Percentiles rank a stretch among this genome's conserved stretches.
Conservation (phyloP, 2,797 vertebrate species). For the Myripristis murdjan region DNA sequence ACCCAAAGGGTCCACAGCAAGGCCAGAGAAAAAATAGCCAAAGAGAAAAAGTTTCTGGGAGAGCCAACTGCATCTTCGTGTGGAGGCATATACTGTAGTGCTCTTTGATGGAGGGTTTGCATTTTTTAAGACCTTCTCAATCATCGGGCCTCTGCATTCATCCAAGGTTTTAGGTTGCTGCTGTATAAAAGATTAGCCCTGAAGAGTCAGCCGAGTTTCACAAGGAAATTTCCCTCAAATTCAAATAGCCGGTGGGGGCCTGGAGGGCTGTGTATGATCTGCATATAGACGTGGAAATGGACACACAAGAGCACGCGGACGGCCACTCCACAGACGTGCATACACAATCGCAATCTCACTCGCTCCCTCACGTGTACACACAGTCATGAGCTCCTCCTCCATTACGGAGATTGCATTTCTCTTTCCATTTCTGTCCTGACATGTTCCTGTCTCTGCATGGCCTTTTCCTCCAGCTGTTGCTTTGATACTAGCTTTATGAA, state of each 20-base stretch:
- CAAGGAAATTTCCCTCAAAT: constrained; percentile 52
- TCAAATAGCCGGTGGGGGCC: constrained; percentile 37
- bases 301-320: constrained; percentile 10
- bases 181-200: constrained; percentile 78
- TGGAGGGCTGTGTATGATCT: constrained; percentile 33
- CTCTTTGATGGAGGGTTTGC: constrained; percentile 84
- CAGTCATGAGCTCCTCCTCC: constrained; percentile 43
- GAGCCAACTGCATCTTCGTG: constrained; percentile 55
- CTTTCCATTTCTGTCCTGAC: constrained; percentile 76
- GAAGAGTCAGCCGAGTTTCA: constrained; percentile 56
- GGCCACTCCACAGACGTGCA: no score
- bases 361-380: constrained; percentile 12
- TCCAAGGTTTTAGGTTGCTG: constrained; percentile 69
- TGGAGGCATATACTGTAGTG: constrained; percentile 60
- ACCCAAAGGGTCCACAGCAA: constrained; percentile 45
- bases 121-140: constrained; percentile 82
- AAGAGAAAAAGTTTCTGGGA: constrained; percentile 8
- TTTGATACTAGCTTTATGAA: constrained; percentile 85
- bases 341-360: not conserved
- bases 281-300: constrained; percentile 17
- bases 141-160: constrained; percentile 72
- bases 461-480: constrained; percentile 80
- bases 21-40: constrained; percentile 31
- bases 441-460: constrained; percentile 58
- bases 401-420: constrained; percentile 72